A percentile compares a stretch with the other conserved stretches of the same genome.
Conservation (phyloP, 2,113 vertebrate genomes). For the Brachionichthys hirsutus region DNA sequence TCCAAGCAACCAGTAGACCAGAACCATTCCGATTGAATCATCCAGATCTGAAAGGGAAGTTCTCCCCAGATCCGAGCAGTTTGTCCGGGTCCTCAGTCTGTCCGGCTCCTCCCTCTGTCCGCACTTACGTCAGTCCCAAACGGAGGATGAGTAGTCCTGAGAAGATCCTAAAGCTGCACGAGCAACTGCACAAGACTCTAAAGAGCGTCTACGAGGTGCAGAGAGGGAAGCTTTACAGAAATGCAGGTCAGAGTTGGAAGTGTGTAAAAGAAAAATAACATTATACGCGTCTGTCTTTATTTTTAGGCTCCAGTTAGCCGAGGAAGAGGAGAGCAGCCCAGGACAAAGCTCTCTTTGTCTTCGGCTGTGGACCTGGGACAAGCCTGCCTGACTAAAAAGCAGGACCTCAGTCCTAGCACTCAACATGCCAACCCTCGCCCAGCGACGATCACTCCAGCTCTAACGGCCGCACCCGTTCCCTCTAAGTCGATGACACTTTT, state of each 20-base stretch:
- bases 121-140: accelerated
- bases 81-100: neutral
- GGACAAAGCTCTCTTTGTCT: slow-evolving; percentile 32
- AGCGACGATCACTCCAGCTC: slow-evolving; percentile 5
- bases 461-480: slow-evolving; percentile 1
- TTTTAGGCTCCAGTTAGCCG: slow-evolving; percentile 48
- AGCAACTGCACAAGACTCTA: slow-evolving; percentile 68
- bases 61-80: slow-evolving; percentile 13
- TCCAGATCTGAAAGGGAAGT: slow-evolving; percentile 6
- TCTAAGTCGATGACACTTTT: slow-evolving; percentile 53
- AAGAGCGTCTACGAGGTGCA: slow-evolving; percentile 64
- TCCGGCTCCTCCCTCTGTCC: neutral
- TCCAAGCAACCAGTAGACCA: slow-evolving; percentile 4
- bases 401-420: slow-evolving; percentile 1
- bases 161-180: slow-evolving; percentile 69
- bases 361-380: slow-evolving; percentile 15
- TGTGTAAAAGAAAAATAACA: neutral
- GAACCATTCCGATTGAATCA: slow-evolving; percentile 7
- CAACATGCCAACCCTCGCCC: neutral
- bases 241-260: neutral
- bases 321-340: slow-evolving; percentile 52
- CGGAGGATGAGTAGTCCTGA: slow-evolving; percentile 61
- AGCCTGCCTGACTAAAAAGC: slow-evolving; percentile 26
- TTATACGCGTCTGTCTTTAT: neutral
- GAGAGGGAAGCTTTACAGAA: neutral